These are phyloP conservation scores for Cirrhinus molitorella DNA, from an alignment of 2,797 vertebrate genomes.

Conservation along the genomic window DNA sequence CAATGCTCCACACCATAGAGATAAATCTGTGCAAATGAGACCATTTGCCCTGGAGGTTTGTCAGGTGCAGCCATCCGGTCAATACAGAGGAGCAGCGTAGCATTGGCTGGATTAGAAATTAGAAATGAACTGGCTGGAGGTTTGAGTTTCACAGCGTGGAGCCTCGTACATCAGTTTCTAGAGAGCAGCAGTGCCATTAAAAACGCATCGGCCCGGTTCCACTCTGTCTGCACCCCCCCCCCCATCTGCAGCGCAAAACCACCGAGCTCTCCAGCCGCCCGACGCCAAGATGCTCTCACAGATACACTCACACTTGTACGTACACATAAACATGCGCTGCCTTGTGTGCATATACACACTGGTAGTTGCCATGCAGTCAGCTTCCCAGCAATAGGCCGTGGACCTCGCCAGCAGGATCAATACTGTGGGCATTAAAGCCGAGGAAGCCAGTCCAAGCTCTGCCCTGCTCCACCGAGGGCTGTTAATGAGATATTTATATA, in stretches of 20 bases:
- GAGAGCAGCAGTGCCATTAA: slow-evolving; percentile 75
- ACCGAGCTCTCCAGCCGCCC: slow-evolving; percentile 73
- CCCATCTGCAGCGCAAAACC: slow-evolving; percentile 69
- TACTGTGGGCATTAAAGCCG: slow-evolving; percentile 45
- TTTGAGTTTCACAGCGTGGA: slow-evolving; percentile 66
- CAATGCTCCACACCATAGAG: neutral
- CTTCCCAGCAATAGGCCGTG: slow-evolving; percentile 41
- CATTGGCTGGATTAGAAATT: slow-evolving; percentile 33
- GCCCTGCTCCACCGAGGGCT: slow-evolving; percentile 19
- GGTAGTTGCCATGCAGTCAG: slow-evolving; percentile 39
- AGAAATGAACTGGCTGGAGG: slow-evolving; percentile 41
- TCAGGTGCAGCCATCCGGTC: slow-evolving; percentile 30
- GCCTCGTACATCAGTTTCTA: slow-evolving; percentile 71
- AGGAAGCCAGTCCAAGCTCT: slow-evolving; percentile 30
- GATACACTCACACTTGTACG: slow-evolving; percentile 34
- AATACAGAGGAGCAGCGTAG: neutral
- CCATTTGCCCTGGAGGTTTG: slow-evolving; percentile 38
- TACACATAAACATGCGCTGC: slow-evolving; percentile 38
- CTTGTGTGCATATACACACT: slow-evolving; percentile 38
- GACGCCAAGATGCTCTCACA: slow-evolving; percentile 64
- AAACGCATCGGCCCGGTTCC: slow-evolving; percentile 77
- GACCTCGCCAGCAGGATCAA: slow-evolving; percentile 53
- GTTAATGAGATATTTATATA: slow-evolving; percentile 40
- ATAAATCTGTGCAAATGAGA: slow-evolving; percentile 24
- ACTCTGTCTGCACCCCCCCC: slow-evolving; percentile 73